phyloP scores from a whole-genome alignment of 2,113 vertebrate genomes.

The Platichthys flesus region DNA sequence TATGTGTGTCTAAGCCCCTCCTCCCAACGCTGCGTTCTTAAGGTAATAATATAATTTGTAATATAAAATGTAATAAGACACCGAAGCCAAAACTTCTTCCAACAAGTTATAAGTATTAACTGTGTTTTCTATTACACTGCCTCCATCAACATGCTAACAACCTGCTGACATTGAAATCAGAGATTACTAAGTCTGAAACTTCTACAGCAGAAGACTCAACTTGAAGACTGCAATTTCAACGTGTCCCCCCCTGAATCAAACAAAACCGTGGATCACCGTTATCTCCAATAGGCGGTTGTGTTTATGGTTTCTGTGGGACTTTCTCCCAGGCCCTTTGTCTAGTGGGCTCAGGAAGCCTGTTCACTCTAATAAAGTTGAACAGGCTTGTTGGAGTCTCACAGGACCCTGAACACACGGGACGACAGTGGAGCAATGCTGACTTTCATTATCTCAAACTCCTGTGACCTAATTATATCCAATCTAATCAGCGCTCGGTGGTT shows the following conservation, averaged over 20 bases:
- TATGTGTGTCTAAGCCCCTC: too few species aligned
- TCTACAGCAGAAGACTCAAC: too few species aligned
- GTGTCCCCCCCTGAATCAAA: not conserved
- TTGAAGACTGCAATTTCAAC: not conserved
- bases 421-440: slow-evolving; percentile 57
- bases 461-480: slow-evolving; percentile 74
- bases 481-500: slow-evolving; percentile 62
- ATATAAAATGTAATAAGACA: too few species aligned
- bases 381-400: slow-evolving; percentile 55
- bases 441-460: slow-evolving; percentile 72
- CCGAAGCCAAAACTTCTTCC: too few species aligned
- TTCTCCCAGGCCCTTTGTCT: slow-evolving; percentile 52
- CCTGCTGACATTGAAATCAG: too few species aligned
- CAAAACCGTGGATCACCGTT: not conserved
- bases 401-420: slow-evolving; percentile 52
- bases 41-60: too few species aligned
- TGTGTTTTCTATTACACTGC: too few species aligned
- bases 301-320: slow-evolving; percentile 60
- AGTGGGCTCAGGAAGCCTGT: slow-evolving; percentile 58
- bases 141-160: too few species aligned
- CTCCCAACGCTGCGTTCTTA: too few species aligned
- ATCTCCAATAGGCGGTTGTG: slow-evolving; percentile 65
- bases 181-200: too few species aligned
- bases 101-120: too few species aligned
- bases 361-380: slow-evolving; percentile 73